These are phyloP conservation scores for Spongilla lacustris DNA, from an alignment of 37 sponge, comb jelly and placozoan genomes.

Conservation along the genomic window DNA sequence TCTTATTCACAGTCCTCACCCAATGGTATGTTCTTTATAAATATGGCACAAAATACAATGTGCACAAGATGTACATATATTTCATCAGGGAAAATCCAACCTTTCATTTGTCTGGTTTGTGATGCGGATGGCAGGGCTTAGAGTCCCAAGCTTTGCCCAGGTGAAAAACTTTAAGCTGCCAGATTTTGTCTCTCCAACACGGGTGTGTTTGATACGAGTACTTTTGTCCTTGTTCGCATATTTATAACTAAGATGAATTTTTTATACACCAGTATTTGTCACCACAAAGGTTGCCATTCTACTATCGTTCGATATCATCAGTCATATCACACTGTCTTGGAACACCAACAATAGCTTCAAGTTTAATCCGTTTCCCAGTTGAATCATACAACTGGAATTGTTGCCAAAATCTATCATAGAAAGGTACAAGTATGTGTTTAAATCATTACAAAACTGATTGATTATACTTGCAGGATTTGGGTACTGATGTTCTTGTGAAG, in stretches of 20 bases:
- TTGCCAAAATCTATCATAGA: not conserved
- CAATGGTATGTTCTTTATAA: no score
- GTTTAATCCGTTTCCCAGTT: constrained; percentile 2
- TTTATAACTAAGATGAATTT: not conserved
- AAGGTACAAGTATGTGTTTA: not conserved
- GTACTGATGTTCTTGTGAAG: not conserved
- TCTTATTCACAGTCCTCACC: no score
- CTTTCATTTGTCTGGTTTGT: not conserved
- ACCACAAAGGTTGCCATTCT: constrained; percentile 5
- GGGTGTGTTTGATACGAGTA: constrained; percentile 5
- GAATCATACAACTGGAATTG: not conserved
- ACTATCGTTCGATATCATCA: no score
- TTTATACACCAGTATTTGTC: not conserved
- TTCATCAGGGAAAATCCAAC: no score
- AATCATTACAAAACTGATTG: not conserved
- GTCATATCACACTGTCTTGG: not conserved
- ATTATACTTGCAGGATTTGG: not conserved
- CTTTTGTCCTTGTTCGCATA: not conserved
- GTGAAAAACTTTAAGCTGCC: constrained; percentile 26
- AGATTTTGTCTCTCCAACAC: constrained; percentile 22
- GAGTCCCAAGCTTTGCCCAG: constrained; percentile 6
- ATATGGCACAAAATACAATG: no score
- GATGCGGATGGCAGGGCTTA: not conserved
- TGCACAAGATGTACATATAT: no score
- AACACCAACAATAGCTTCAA: not conserved